phyloP scores from a whole-genome alignment of 37 sponge, comb jelly and placozoan genomes.

The Cladorhizidae sp. region DNA sequence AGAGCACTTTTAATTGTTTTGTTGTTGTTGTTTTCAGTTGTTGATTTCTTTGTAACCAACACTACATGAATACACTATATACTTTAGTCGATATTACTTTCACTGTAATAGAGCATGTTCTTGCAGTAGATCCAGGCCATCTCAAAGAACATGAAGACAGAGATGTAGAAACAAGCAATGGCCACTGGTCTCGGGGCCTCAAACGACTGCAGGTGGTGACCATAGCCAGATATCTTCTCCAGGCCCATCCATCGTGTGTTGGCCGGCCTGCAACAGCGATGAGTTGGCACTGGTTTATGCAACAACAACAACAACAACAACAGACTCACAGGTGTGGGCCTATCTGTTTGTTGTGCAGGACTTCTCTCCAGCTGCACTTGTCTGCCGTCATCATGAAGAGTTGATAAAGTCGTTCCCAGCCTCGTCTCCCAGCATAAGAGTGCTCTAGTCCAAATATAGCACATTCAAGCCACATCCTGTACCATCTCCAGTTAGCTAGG shows the following conservation, averaged over 20 bases:
- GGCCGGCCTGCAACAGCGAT: slow-evolving; percentile 36
- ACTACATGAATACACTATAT: no score
- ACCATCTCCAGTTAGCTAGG: no score
- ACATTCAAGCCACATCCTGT: no score
- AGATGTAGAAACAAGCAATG: slow-evolving; percentile 87
- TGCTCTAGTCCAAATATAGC: slow-evolving; percentile 40
- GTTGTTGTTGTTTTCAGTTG: no score
- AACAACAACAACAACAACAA: not conserved
- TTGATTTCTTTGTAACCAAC: no score
- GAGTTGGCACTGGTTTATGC: not conserved
- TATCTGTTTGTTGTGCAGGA: slow-evolving; percentile 55
- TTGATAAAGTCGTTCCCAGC: slow-evolving; percentile 77
- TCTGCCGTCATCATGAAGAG: slow-evolving; percentile 69
- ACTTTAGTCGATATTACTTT: not conserved
- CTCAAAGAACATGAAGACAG: slow-evolving; percentile 87
- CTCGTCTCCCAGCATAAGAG: slow-evolving; percentile 45
- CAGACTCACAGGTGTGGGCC: slow-evolving; percentile 74
- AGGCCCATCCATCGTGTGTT: slow-evolving; percentile 71
- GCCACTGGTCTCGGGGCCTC: slow-evolving; percentile 62
- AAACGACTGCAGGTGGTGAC: slow-evolving; percentile 27
- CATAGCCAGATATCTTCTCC: slow-evolving; percentile 79
- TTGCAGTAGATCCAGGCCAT: slow-evolving; percentile 77
- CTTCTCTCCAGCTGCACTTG: slow-evolving; percentile 83
- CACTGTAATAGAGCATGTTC: slow-evolving; percentile 20
- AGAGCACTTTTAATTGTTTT: no score